phyloP scores from a whole-genome alignment of 2,113 vertebrate genomes.

The Cnemophilus loriae region DNA sequence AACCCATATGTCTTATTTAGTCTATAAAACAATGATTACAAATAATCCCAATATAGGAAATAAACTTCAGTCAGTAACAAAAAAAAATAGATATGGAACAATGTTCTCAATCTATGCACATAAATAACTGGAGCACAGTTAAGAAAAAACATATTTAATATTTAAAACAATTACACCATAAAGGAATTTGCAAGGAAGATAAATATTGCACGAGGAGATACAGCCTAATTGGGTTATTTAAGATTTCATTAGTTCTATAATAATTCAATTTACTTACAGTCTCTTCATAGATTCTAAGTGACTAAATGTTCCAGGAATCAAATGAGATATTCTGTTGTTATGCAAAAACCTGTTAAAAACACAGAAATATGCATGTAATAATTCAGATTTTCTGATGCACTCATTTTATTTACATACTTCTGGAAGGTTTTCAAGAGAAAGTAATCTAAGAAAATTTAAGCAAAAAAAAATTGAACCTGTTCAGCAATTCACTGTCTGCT shows the following conservation, averaged over 20 bases:
- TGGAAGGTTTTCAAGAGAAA: not conserved
- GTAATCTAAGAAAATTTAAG: not conserved
- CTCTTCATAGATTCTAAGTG: conserved; percentile 94
- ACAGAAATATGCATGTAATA: not conserved
- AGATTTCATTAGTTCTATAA: not conserved
- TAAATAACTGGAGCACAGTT: not conserved
- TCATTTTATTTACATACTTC: not conserved
- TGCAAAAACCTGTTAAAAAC: conserved; percentile 89
- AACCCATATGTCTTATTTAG: not conserved
- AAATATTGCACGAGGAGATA: not conserved
- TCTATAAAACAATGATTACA: not conserved
- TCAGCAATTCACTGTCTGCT: not conserved
- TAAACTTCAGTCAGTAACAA: not conserved
- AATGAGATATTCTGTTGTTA: conserved; percentile 95
- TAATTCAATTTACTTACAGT: conserved; percentile 82
- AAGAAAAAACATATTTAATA: not conserved
- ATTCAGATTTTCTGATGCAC: not conserved
- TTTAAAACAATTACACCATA: not conserved
- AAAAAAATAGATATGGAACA: not conserved
- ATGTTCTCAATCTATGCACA: not conserved
- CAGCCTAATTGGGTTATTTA: not conserved
- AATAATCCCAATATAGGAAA: not conserved
- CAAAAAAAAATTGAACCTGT: not conserved
- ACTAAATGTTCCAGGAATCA: conserved; percentile 90
- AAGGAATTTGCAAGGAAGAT: not conserved